Base-by-base conservation (phyloP, 2,113 vertebrate species). In the Polypterus bichir region DNA sequence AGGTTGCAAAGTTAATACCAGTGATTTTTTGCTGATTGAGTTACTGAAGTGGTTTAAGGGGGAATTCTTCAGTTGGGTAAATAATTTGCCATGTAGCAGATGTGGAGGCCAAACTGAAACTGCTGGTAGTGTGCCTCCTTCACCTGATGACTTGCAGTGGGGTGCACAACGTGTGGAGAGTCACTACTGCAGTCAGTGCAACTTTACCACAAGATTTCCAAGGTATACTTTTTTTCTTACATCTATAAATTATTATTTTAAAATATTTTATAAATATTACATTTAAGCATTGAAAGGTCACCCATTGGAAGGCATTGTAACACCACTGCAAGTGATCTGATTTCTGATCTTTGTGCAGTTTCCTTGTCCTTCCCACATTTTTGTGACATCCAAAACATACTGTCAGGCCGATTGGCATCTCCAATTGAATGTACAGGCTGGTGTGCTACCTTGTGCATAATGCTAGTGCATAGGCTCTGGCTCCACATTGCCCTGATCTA, bases 41-140 rank as follows among this genome's bases (percentile, higher is more conserved):
- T 78, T 99, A 62, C 80, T 97, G 58, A 73, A 82, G 44, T 99
- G 96, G 96, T 99, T 97, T 83, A 99, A 99, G 72, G 75, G 76
- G 62, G 81, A 91, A 47, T 99, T 97, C 86, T 98, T 97, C 74
- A 81, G 69, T 5, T 99, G 96, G 96, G 93, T 99, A 48, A 76
- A 97, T 80, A 76, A 52, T 61, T 73, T 97, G 61, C 79, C 81
- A 27, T 99, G 96, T 72, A 83, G 73, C 63, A 80, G 62, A 9
- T 99, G 96, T 69, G 85, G 86, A 66, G 90, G 90, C 11, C 57
- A 68, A 3, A 99, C 96, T 9, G 73, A 81, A 56, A 60, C 78
- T 48, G 69, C 73, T 51, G 72, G 71, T 46, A 64, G 83, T 3
- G 71, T 97, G 47, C 59, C 81, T 47, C 89, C 94, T 48, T 81